phyloP scores from a whole-genome alignment of 1,140 invertebrate genomes.

The Scaptomyza pallida region DNA sequence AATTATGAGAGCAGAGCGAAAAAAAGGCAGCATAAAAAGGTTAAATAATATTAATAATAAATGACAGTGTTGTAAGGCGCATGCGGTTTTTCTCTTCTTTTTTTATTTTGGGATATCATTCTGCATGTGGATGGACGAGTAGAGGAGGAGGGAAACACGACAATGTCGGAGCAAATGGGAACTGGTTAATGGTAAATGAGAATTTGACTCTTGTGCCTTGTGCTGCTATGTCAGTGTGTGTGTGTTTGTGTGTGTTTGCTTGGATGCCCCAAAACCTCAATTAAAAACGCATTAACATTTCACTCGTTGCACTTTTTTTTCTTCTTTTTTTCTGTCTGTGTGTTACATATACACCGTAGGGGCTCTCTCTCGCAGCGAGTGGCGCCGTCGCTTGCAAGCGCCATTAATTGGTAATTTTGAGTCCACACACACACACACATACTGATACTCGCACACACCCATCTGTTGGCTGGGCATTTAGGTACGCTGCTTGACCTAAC shows the following conservation, averaged over 20 bases:
- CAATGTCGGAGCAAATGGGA: not conserved
- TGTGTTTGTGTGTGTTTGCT: slow-evolving; percentile 45
- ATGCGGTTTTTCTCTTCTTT: slow-evolving; percentile 31
- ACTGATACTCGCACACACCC: slow-evolving; percentile 27
- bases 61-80: slow-evolving; percentile 73
- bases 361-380: slow-evolving; percentile 52
- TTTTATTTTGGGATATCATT: slow-evolving; percentile 3
- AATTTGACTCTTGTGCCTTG: slow-evolving; percentile 27
- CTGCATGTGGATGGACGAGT: slow-evolving; percentile 1
- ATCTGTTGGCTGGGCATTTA: slow-evolving; percentile 64
- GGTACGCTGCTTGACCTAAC: slow-evolving; percentile 81
- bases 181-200: slow-evolving; percentile 7
- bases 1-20: slow-evolving; percentile 58
- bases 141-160: not conserved
- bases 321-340: slow-evolving; percentile 32
- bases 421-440: slow-evolving; percentile 39
- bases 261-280: slow-evolving; percentile 78
- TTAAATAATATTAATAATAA: slow-evolving; percentile 77
- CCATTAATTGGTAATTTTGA: slow-evolving; percentile 78
- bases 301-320: slow-evolving; percentile 69
- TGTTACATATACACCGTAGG: slow-evolving; percentile 75
- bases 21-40: slow-evolving; percentile 40
- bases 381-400: slow-evolving; percentile 70
- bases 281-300: slow-evolving; percentile 84
- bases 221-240: slow-evolving; percentile 10